Evolutionary conservation across 2,797 vertebrate genomes (phyloP).

Genomic region (Poeciliopsis presidionis): DNA sequence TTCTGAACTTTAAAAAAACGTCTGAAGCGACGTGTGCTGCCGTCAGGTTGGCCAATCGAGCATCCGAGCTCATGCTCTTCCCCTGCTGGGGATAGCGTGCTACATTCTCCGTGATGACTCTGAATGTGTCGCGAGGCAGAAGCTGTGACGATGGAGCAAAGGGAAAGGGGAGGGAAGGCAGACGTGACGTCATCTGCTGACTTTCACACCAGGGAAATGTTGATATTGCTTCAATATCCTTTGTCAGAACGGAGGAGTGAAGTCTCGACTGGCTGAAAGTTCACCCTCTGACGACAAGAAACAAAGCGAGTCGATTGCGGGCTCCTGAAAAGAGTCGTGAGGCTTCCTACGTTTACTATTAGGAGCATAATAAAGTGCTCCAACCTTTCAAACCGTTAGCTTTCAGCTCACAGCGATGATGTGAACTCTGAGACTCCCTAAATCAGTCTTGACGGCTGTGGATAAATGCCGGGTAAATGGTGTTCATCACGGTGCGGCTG

Average conservation of each 20-base stretch:
- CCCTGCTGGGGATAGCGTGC: not conserved
- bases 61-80: not conserved
- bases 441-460: conserved; percentile 23
- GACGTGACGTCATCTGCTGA: conserved; percentile 50
- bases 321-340: not conserved
- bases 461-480: conserved; percentile 7
- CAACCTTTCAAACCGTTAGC: not conserved
- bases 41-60: not conserved
- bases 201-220: conserved; percentile 39
- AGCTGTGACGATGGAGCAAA: conserved; percentile 34
- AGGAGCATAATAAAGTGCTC: not conserved
- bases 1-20: not conserved
- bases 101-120: not conserved
- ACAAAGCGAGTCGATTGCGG: not conserved
- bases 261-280: not conserved
- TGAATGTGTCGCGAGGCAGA: conserved; percentile 56
- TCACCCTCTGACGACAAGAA: not conserved
- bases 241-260: not conserved
- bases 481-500: conserved; percentile 11
- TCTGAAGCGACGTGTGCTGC: not conserved
- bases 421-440: not conserved
- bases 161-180: conserved; percentile 30
- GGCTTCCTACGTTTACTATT: not conserved
- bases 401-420: not conserved
- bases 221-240: conserved; percentile 46